Conservation (phyloP, 2,797 vertebrate genomes). For the Pseudocheirus occidentalis region DNA sequence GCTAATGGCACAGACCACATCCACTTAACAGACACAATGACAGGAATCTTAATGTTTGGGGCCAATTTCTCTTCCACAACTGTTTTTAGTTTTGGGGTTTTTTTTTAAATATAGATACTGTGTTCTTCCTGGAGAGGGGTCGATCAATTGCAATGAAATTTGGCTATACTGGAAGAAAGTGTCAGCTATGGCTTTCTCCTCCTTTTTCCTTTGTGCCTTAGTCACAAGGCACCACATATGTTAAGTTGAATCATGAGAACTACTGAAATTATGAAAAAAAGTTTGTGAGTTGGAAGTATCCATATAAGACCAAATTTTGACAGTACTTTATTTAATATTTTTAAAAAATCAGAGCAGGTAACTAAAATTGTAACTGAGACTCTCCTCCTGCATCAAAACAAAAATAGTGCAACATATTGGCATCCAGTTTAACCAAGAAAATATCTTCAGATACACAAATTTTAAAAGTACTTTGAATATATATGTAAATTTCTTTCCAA, state of each 20-base stretch:
- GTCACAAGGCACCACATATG: not conserved
- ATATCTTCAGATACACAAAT: not conserved
- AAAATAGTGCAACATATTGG: not conserved
- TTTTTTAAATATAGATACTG: not conserved
- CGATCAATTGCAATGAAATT: not conserved
- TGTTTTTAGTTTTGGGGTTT: not conserved
- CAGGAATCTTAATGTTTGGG: not conserved
- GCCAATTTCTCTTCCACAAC: not conserved
- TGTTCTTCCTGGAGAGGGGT: not conserved
- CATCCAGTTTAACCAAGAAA: not conserved
- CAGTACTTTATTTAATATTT: too few relatives aligned
- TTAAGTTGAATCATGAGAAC: not conserved
- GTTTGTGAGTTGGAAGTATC: not conserved
- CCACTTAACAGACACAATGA: not conserved
- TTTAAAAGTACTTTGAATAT: not conserved
- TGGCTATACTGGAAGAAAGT: not conserved
- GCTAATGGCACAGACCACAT: not conserved
- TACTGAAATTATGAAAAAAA: not conserved
- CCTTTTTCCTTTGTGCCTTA: not conserved
- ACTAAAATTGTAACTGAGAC: not conserved
- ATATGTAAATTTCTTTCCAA: not conserved
- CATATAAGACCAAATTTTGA: not conserved
- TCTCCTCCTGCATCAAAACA: not conserved
- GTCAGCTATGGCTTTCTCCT: not conserved
- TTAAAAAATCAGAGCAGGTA: not conserved